phyloP scores from a whole-genome alignment of 2,113 vertebrate genomes.

The Polypterus bichir region DNA sequence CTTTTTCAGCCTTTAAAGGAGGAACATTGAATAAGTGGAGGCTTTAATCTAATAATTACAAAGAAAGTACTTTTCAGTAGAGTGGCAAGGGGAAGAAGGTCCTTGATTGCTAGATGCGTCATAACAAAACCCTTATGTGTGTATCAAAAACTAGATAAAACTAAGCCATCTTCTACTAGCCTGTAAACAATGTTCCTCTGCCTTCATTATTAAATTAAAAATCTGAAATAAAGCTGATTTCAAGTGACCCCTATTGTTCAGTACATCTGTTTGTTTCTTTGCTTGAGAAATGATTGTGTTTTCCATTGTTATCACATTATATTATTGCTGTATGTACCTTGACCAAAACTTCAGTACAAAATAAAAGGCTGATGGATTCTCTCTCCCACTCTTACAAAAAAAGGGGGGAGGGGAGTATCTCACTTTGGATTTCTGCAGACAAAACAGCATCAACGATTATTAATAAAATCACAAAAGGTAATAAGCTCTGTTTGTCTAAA shows the following conservation, averaged over 20 bases:
- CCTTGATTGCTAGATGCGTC: slow-evolving; percentile 32
- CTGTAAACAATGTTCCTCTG: slow-evolving; percentile 1
- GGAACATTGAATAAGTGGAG: slow-evolving; percentile 56
- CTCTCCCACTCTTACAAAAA: too few relatives aligned
- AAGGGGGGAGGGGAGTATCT: too few relatives aligned
- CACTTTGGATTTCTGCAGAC: too few relatives aligned
- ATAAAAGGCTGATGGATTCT: too few relatives aligned
- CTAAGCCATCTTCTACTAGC: slow-evolving; percentile 7
- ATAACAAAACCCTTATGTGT: slow-evolving; percentile 41
- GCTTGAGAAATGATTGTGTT: too few relatives aligned
- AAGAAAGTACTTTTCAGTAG: slow-evolving; percentile 46
- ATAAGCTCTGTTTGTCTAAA: too few relatives aligned
- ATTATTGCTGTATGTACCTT: too few relatives aligned
- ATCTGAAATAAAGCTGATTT: neutral
- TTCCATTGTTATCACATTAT: too few relatives aligned
- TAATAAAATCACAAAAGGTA: too few relatives aligned
- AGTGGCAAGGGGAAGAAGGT: slow-evolving; percentile 40
- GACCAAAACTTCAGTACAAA: too few relatives aligned
- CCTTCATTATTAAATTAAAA: neutral
- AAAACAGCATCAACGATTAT: too few relatives aligned
- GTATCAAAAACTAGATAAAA: slow-evolving; percentile 39
- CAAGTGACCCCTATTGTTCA: neutral
- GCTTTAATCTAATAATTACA: slow-evolving; percentile 75
- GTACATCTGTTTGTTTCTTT: too few relatives aligned
- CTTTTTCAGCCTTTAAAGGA: slow-evolving; percentile 56